phyloP scores from a whole-genome alignment of 2,797 vertebrate species.

The Semaprochilodus insignis region DNA sequence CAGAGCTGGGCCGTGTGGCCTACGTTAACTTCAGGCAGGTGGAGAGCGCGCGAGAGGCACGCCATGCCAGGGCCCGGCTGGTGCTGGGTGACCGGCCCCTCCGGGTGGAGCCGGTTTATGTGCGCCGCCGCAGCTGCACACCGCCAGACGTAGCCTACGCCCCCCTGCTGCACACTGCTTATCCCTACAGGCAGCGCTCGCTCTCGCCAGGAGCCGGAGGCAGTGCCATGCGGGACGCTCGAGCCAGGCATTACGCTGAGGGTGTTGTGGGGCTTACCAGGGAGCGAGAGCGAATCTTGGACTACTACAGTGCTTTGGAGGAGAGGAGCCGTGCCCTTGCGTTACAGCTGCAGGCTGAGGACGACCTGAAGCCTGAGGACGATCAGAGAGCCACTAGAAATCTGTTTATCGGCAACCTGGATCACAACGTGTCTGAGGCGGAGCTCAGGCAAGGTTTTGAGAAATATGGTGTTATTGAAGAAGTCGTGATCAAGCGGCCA shows the following conservation, averaged over 20 bases:
- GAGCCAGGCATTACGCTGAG: conserved; percentile 88
- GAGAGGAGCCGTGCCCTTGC: conserved; percentile 89
- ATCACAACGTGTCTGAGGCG: conserved; percentile 90
- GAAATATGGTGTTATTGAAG: conserved; percentile 95
- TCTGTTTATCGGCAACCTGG: conserved; percentile 95
- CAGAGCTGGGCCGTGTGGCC: conserved; percentile 92
- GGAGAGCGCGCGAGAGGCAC: conserved; percentile 91
- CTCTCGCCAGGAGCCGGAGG: conserved; percentile 86
- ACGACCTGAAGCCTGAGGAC: conserved; percentile 94
- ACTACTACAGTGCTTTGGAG: conserved; percentile 92
- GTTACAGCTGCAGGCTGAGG: conserved; percentile 84
- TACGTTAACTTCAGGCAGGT: conserved; percentile 96
- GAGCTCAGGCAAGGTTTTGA: conserved; percentile 93
- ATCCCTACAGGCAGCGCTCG: conserved; percentile 90
- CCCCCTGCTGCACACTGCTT: conserved; percentile 85
- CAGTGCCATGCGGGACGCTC: conserved; percentile 80
- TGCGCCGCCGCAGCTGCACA: conserved; percentile 87
- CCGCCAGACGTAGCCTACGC: conserved; percentile 87
- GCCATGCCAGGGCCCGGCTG: conserved; percentile 90
- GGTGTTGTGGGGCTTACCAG: conserved; percentile 82
- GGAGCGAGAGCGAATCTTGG: conserved; percentile 88
- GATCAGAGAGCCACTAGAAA: conserved; percentile 96
- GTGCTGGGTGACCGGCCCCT: conserved; percentile 91
- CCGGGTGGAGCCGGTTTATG: conserved; percentile 94
- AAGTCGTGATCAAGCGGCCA: conserved; percentile 95